phyloP scores from a whole-genome alignment of 1,140 invertebrate genomes.

The Argopecten irradians region DNA sequence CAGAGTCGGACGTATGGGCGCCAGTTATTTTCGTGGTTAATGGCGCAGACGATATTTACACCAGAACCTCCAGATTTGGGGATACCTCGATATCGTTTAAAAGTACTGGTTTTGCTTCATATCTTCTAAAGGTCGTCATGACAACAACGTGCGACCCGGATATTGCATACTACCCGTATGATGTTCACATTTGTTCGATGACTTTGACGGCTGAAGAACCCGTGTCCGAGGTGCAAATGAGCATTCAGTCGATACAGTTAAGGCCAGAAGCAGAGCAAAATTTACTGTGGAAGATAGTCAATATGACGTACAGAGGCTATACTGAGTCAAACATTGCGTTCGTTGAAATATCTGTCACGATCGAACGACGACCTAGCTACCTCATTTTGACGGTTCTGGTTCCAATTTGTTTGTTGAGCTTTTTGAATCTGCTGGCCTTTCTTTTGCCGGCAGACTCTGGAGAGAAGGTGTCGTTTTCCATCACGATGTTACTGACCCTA shows the following conservation, averaged over 20 bases:
- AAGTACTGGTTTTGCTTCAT: no score
- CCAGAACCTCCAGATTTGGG: background rate
- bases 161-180: constrained; percentile 49
- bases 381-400: background rate
- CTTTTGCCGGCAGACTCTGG: background rate
- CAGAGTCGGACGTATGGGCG: constrained; percentile 36
- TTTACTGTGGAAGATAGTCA: no score
- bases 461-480: background rate
- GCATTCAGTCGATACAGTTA: no score
- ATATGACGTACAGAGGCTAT: no score
- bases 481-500: background rate
- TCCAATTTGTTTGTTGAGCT: background rate
- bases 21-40: constrained; percentile 42
- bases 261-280: no score
- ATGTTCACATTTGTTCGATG: constrained; percentile 43
- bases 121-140: constrained; percentile 31
- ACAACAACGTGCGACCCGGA: constrained; percentile 45
- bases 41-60: background rate
- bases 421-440: background rate
- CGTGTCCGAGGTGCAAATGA: background rate
- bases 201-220: background rate
- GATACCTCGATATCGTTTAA: no score
- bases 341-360: no score
- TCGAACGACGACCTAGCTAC: no score
- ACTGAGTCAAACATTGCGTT: no score